Percentiles rank a stretch among this genome's conserved stretches.
Evolutionary conservation across 2,113 vertebrate genomes (phyloP).

Genomic region (Gnathonemus longibarbis): DNA sequence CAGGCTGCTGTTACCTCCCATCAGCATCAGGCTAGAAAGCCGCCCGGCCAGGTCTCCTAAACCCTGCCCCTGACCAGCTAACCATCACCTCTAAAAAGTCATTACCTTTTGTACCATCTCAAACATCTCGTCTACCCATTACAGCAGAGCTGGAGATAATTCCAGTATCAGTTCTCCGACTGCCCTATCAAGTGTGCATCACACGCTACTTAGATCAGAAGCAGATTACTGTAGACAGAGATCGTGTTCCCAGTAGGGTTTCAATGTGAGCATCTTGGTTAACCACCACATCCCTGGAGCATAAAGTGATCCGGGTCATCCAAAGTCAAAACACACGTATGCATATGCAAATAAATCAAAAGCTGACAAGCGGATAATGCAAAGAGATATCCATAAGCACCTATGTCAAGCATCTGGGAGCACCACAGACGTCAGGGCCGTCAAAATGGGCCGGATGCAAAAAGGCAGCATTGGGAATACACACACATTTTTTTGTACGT

Average conservation of each 20-base stretch:
- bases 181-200: neutral
- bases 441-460: neutral
- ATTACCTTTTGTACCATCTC: neutral
- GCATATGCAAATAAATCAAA: slow-evolving; percentile 32
- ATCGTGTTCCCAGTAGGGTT: slow-evolving; percentile 37
- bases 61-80: neutral
- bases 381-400: neutral
- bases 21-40: neutral
- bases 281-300: slow-evolving; percentile 53
- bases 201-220: slow-evolving; percentile 1
- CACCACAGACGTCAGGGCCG: neutral
- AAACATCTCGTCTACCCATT: neutral
- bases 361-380: neutral
- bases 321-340: slow-evolving; percentile 26
- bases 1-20: neutral
- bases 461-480: neutral
- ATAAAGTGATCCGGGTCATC: slow-evolving; percentile 42
- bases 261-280: slow-evolving; percentile 51
- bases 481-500: neutral
- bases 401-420: neutral
- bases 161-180: neutral
- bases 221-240: neutral
- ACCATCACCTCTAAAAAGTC: slow-evolving; percentile 44
- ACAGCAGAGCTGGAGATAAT: neutral
- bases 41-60: neutral